Evolutionary conservation across 1,140 invertebrate species (phyloP).

Genomic region (Achroia grisella): DNA sequence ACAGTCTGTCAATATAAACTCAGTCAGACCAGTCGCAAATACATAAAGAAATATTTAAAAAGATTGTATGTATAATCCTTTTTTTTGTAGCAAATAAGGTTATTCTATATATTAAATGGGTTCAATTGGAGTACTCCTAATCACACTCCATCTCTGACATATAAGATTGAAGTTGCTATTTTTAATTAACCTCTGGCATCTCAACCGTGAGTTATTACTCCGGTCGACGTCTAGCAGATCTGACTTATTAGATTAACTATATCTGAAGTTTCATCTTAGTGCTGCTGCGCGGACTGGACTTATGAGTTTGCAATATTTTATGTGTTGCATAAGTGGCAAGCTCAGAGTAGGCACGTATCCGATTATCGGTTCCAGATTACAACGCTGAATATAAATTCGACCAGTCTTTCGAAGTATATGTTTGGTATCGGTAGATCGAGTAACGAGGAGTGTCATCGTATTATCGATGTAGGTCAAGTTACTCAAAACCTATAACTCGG

Average conservation of each 20-base stretch:
- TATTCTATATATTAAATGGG: slow-evolving; percentile 19
- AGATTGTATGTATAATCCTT: background rate
- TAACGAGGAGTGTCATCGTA: slow-evolving; percentile 5
- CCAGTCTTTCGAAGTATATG: background rate
- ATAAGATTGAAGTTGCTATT: slow-evolving; percentile 67
- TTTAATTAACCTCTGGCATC: slow-evolving; percentile 72
- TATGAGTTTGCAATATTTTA: slow-evolving; percentile 68
- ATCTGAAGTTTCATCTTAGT: slow-evolving; percentile 58
- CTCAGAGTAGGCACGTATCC: slow-evolving; percentile 28
- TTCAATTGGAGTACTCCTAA: slow-evolving; percentile 47
- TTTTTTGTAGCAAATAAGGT: background rate
- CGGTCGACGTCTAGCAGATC: slow-evolving; percentile 64
- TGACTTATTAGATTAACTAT: slow-evolving; percentile 71
- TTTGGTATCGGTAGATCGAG: background rate
- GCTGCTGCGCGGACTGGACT: slow-evolving; percentile 31
- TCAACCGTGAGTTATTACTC: slow-evolving; percentile 63
- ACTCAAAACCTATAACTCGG: slow-evolving; percentile 28
- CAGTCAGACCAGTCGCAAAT: too few species aligned
- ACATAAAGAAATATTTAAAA: too few species aligned
- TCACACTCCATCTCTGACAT: slow-evolving; percentile 55
- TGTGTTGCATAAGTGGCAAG: slow-evolving; percentile 54
- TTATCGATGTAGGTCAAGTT: slow-evolving; percentile 25
- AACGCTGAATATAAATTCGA: slow-evolving; percentile 8
- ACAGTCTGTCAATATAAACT: too few species aligned
- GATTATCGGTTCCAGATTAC: slow-evolving; percentile 47